Evolutionary conservation across 2,797 vertebrate genomes (phyloP).

Genomic region (Pangasius mekongensis): DNA sequence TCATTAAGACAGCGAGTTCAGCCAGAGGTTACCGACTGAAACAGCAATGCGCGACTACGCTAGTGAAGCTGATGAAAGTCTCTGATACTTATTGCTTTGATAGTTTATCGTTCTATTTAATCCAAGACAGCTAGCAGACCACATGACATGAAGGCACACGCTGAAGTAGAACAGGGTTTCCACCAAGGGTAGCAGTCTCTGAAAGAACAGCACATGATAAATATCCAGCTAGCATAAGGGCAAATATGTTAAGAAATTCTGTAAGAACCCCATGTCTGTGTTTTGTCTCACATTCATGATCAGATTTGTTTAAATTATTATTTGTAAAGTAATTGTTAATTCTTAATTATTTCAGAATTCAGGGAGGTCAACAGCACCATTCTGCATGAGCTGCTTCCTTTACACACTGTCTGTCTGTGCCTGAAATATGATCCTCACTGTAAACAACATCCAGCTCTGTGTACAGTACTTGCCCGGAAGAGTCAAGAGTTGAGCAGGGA

Average conservation of each 20-base stretch:
- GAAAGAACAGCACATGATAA: neutral
- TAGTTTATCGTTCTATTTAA: neutral
- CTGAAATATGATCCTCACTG: constrained; percentile 44
- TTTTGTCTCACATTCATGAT: neutral
- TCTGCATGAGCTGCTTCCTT: constrained; percentile 7
- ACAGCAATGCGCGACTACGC: neutral
- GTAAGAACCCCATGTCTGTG: neutral
- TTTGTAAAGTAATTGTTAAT: neutral
- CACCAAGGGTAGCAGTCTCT: neutral
- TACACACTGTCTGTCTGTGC: constrained; percentile 36
- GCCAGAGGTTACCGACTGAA: neutral
- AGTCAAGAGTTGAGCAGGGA: constrained; percentile 13
- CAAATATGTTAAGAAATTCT: neutral
- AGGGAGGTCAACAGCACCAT: neutral
- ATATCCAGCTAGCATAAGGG: neutral
- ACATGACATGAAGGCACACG: neutral
- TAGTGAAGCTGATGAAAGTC: neutral
- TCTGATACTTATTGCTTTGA: neutral
- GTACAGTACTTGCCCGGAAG: constrained; percentile 37
- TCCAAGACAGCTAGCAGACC: neutral
- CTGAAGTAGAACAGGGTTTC: neutral
- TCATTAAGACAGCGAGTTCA: neutral
- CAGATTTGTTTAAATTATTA: neutral
- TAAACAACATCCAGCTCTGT: constrained; percentile 46
- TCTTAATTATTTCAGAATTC: neutral